phyloP scores from a whole-genome alignment of 1,140 invertebrate genomes.

The Pseudomyrmex sp. region DNA sequence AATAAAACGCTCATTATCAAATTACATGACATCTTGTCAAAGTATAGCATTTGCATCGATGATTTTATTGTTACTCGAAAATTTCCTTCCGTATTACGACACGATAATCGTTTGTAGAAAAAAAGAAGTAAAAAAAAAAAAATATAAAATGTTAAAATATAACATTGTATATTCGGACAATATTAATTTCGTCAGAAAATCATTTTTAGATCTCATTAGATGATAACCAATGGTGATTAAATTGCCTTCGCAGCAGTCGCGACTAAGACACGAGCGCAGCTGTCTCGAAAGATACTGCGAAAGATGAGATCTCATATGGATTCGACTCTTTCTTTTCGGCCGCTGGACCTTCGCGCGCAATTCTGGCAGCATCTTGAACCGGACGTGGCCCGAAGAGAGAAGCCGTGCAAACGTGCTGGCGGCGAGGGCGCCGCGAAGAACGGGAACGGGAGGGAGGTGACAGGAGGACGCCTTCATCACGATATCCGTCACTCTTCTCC shows the following conservation, averaged over 20 bases:
- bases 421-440: constrained; percentile 60
- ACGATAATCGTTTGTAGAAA: too few species aligned
- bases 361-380: constrained; percentile 72
- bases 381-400: constrained; percentile 68
- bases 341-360: constrained; percentile 31
- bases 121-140: background rate
- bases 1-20: too few species aligned
- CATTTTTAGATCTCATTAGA: background rate
- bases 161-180: background rate
- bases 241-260: constrained; percentile 2
- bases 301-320: constrained; percentile 44
- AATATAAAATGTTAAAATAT: background rate
- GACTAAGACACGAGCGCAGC: background rate
- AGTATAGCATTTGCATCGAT: too few species aligned
- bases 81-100: too few species aligned
- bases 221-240: constrained; percentile 35
- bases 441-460: constrained; percentile 71
- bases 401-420: constrained; percentile 72
- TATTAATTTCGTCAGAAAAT: background rate
- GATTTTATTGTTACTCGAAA: too few species aligned
- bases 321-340: constrained; percentile 36
- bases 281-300: constrained; percentile 10
- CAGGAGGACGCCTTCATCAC: constrained; percentile 82
- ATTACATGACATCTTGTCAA: too few species aligned
- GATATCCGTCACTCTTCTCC: constrained; percentile 78